Conservation (phyloP, 1,140 invertebrate genomes). For the Apocrypta bakeri region DNA sequence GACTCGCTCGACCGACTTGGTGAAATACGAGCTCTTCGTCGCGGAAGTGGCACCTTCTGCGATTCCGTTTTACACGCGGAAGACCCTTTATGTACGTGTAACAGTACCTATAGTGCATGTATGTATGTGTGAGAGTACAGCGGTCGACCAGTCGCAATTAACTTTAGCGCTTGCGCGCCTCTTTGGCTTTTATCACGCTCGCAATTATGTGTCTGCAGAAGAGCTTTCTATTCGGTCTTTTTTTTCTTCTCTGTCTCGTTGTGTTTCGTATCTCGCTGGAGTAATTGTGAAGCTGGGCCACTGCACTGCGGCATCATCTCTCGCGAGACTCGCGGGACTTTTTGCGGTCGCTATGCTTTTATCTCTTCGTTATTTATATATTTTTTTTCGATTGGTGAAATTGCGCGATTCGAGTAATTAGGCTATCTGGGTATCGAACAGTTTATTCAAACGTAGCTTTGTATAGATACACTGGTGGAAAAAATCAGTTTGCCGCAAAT, state of each 20-base stretch:
- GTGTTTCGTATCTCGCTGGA: neutral
- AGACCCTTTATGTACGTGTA: neutral
- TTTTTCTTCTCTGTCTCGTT: neutral
- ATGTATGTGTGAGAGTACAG: neutral
- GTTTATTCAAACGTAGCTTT: neutral
- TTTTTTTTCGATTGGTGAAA: neutral
- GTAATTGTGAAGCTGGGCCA: slow-evolving; percentile 31
- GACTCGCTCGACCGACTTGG: neutral
- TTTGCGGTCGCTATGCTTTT: slow-evolving; percentile 3
- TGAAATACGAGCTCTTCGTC: neutral
- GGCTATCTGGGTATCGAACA: neutral
- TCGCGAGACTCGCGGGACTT: slow-evolving; percentile 27
- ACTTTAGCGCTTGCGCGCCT: neutral
- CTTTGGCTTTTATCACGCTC: slow-evolving; percentile 13
- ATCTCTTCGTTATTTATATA: neutral
- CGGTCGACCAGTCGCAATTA: slow-evolving; percentile 13
- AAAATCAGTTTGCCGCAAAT: too few relatives aligned
- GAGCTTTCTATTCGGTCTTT: slow-evolving; percentile 1
- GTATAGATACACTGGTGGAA: too few relatives aligned
- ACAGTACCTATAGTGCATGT: neutral
- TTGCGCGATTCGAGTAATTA: neutral
- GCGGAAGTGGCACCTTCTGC: slow-evolving; percentile 16
- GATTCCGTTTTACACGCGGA: neutral
- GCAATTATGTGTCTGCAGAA: slow-evolving; percentile 7
- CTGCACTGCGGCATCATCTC: slow-evolving; percentile 26